A percentile compares a stretch with the other conserved stretches of the same genome.
Evolutionary conservation across 1,140 invertebrate species (phyloP).

Genomic region (Trichonephila clavipes): DNA sequence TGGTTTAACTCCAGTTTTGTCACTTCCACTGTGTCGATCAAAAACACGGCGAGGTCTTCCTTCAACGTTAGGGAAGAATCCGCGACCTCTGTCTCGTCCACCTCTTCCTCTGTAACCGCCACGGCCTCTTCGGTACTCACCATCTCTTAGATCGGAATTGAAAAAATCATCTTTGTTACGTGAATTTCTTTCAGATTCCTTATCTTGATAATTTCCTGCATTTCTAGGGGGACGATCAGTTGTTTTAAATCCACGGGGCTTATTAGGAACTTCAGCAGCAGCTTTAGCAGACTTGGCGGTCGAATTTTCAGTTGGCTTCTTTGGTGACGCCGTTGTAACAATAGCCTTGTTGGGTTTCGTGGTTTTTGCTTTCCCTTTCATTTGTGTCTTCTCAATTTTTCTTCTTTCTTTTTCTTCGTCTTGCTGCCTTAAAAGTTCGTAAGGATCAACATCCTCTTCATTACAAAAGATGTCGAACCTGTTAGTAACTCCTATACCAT

Average conservation of each 20-base stretch:
- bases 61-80: slow-evolving; percentile 84
- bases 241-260: not conserved
- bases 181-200: slow-evolving; percentile 84
- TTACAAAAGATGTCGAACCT: slow-evolving; percentile 93
- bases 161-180: slow-evolving; percentile 86
- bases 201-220: slow-evolving; percentile 82
- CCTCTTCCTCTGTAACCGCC: slow-evolving; percentile 80
- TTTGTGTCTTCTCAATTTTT: slow-evolving; percentile 88
- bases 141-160: slow-evolving; percentile 74
- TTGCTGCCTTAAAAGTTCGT: slow-evolving; percentile 85
- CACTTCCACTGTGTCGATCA: slow-evolving; percentile 96
- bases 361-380: slow-evolving; percentile 83
- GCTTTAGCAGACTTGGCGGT: slow-evolving; percentile 46
- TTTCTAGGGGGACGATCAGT: not conserved
- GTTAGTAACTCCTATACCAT: slow-evolving; percentile 90
- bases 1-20: slow-evolving; percentile 96
- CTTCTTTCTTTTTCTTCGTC: slow-evolving; percentile 91
- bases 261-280: slow-evolving; percentile 13
- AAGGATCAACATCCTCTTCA: slow-evolving; percentile 90
- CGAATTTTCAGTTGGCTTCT: slow-evolving; percentile 52
- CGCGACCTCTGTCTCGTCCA: slow-evolving; percentile 80
- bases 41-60: slow-evolving; percentile 93
- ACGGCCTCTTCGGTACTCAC: slow-evolving; percentile 80
- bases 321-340: slow-evolving; percentile 81
- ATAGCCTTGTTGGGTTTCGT: slow-evolving; percentile 84